These are phyloP conservation scores for Phyllostomus hastatus DNA, from an alignment of 2,113 vertebrate species.

Conservation along the genomic window DNA sequence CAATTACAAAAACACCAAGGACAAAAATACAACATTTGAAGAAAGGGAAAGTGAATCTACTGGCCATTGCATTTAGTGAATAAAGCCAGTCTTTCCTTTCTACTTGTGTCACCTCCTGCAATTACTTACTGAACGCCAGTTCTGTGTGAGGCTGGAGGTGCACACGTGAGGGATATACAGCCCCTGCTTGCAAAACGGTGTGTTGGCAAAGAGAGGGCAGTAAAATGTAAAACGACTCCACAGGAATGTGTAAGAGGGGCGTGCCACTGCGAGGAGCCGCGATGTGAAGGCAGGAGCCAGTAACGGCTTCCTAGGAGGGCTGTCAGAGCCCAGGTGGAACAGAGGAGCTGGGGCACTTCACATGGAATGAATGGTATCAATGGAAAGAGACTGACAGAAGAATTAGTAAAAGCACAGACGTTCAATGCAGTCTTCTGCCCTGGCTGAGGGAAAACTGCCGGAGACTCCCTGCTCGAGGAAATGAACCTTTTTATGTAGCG, in stretches of 20 bases:
- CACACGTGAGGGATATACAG: background rate
- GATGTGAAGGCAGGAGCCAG: background rate
- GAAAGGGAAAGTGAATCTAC: background rate
- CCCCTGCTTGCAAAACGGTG: background rate
- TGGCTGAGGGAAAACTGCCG: background rate
- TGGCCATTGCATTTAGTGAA: background rate
- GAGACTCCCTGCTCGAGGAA: background rate
- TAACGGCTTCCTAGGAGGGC: background rate
- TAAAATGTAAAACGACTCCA: background rate
- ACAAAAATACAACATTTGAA: background rate
- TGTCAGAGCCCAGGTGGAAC: background rate
- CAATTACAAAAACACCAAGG: slow-evolving; percentile 11
- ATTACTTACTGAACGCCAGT: background rate
- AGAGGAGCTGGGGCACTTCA: background rate
- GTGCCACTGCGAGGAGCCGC: background rate
- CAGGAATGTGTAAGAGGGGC: background rate
- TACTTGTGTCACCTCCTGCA: background rate
- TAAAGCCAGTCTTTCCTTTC: background rate
- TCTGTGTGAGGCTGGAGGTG: background rate
- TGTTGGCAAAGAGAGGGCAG: background rate
- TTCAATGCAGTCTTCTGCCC: background rate
- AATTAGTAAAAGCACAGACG: background rate
- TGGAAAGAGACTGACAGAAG: background rate
- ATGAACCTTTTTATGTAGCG: background rate
- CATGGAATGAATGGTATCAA: background rate